Conservation (phyloP, 92 coral and sea anemone species). For the Anthopleura xanthogrammica region DNA sequence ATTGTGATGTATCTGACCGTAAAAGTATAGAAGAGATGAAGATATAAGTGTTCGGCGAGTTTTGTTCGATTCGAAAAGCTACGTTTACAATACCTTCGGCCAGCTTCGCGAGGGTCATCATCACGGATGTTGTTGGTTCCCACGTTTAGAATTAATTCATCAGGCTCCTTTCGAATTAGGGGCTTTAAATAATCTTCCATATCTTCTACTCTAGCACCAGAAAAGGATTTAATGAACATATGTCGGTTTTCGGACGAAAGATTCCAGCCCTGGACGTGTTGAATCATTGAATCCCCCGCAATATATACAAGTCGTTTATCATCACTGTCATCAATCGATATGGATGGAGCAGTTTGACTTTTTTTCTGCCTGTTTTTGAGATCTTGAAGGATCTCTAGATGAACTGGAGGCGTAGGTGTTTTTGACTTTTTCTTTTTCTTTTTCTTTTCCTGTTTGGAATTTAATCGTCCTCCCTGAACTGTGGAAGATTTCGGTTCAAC, state of each 20-base stretch:
- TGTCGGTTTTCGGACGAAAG: slow-evolving; percentile 42
- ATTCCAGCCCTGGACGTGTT: slow-evolving; percentile 52
- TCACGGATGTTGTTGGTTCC: slow-evolving; percentile 53
- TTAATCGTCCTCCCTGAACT: neutral
- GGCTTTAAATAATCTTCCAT: slow-evolving; percentile 58
- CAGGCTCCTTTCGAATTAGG: slow-evolving; percentile 48
- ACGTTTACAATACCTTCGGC: slow-evolving; percentile 56
- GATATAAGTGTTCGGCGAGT: slow-evolving; percentile 49
- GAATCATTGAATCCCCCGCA: slow-evolving; percentile 59
- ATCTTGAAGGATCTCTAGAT: neutral
- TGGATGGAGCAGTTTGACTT: neutral
- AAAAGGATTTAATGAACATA: slow-evolving; percentile 57
- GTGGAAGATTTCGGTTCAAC: neutral
- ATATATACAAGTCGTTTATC: slow-evolving; percentile 6
- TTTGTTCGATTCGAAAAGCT: slow-evolving; percentile 45
- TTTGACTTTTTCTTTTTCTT: neutral
- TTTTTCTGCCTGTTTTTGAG: neutral
- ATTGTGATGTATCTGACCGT: slow-evolving; percentile 43
- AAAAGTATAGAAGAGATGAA: slow-evolving; percentile 36
- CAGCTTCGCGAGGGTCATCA: slow-evolving; percentile 30
- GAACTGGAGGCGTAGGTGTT: neutral
- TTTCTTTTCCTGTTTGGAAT: neutral
- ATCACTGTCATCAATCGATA: no score
- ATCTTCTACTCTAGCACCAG: slow-evolving; percentile 49
- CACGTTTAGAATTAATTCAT: slow-evolving; percentile 49